Base-by-base conservation (phyloP, 2,888 invertebrate genomes). In the Tachina grossa region DNA sequence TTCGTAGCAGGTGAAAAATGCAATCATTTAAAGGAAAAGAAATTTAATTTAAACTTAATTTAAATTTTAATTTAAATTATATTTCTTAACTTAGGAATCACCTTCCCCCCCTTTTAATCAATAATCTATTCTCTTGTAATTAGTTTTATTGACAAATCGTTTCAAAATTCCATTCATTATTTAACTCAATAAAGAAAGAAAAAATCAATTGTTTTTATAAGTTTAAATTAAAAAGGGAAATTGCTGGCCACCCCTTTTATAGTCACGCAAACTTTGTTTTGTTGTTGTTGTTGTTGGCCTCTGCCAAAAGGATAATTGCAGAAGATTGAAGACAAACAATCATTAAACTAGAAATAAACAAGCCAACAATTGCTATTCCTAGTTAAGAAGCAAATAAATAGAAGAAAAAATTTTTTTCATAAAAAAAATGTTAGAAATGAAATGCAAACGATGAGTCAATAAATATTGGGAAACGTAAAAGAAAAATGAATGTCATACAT, bases 171-270 rank as follows among this genome's bases (percentile, higher is more conserved):
- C 11, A 39, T 57, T 9, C 47, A 39, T 41, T 68, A 57, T 68
- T 77, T 57, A 47, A 39, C 55, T 5, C 2, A 11, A 22, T 51
- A 49, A 55, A 2, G 5, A 14, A 16, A 4, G n/a, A 61, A 41
- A 43, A 77, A 77, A 45, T 66, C 66, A 49, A 77, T 77, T 19
- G 66, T 1, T 57, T 57, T 55, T n/a, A 10, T 31, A 13, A 49
- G 59, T 74, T 75, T 63, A 14, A 51, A 75, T 51, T 19, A 41
- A 39, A 55, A 39, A 6, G 6, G 39, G 16, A 47, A 55, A 65
- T 57, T 45, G 39, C 13, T 14, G 16, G 39, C 10, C 55, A 39
- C 14, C 55, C 31, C 57, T 5, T 65, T 55, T 16, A 11, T 45
- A 61, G 43, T 41, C 71, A 71, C 71, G 71, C 71, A 55, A 63